Percentiles rank a stretch among this genome's conserved stretches.
Conservation (phyloP, 2,888 invertebrate species). For the Candidula unifasciata region DNA sequence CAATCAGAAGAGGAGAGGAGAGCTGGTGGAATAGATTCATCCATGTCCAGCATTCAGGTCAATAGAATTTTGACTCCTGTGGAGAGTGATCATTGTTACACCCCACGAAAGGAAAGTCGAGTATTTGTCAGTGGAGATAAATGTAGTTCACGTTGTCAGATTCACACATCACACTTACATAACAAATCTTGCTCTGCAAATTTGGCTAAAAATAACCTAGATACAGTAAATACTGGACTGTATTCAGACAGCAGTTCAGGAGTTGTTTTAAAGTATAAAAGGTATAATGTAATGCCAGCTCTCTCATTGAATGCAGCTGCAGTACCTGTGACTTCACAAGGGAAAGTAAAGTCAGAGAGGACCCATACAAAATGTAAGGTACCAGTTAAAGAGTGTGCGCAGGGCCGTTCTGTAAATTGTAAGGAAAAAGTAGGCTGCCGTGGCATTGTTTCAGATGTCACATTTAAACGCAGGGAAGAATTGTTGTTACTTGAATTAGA, state of each 20-base stretch:
- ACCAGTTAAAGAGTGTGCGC: neutral
- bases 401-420: conserved; percentile 31
- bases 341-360: neutral
- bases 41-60: conserved; percentile 74
- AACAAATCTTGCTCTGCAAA: conserved; percentile 58
- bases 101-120: conserved; percentile 5
- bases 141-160: conserved; percentile 33
- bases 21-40: conserved; percentile 62
- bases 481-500: conserved; percentile 70
- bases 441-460: conserved; percentile 71
- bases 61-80: conserved; percentile 67
- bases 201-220: conserved; percentile 68
- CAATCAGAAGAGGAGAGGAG: conserved; percentile 64
- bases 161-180: neutral
- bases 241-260: conserved; percentile 69
- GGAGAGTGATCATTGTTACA: conserved; percentile 10
- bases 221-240: conserved; percentile 56
- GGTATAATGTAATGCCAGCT: neutral
- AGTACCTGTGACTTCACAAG: neutral
- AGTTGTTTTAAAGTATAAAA: conserved; percentile 24
- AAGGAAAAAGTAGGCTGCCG: conserved; percentile 66
- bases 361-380: conserved; percentile 1
- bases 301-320: neutral
- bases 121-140: conserved; percentile 45
- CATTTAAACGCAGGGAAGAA: conserved; percentile 68